A percentile compares a stretch with the other conserved stretches of the same genome.
Evolutionary conservation across 2,888 invertebrate species (phyloP).

Genomic region (Epinotia brunnichana): DNA sequence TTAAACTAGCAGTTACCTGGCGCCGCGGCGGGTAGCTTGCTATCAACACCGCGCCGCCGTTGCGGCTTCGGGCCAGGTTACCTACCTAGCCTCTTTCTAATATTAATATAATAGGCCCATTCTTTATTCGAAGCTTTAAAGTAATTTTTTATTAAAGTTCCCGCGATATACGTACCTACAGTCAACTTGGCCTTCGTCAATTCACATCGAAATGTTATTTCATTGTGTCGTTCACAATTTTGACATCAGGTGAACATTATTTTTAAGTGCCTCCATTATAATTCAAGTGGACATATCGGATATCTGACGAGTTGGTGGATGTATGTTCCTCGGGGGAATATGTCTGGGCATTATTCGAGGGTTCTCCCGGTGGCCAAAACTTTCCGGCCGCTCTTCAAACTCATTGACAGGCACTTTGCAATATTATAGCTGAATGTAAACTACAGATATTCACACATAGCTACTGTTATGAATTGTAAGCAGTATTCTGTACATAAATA

Average conservation of each 20-base stretch:
- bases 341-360: slow-evolving; percentile 61
- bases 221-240: too few species aligned
- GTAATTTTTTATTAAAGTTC: not conserved
- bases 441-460: slow-evolving; percentile 32
- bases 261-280: slow-evolving; percentile 7
- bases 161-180: not conserved
- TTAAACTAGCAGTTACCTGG: slow-evolving; percentile 41
- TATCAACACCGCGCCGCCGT: slow-evolving; percentile 34
- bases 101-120: slow-evolving; percentile 28
- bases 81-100: slow-evolving; percentile 25
- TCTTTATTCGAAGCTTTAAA: slow-evolving; percentile 7
- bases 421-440: slow-evolving; percentile 45
- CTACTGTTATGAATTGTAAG: slow-evolving; percentile 15
- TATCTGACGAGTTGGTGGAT: slow-evolving; percentile 50
- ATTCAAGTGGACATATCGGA: slow-evolving; percentile 50
- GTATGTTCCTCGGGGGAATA: slow-evolving; percentile 56
- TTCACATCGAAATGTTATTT: not conserved
- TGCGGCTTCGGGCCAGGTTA: not conserved
- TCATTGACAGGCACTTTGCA: slow-evolving; percentile 56
- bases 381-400: slow-evolving; percentile 65
- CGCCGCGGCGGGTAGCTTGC: slow-evolving; percentile 32
- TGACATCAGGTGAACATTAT: not conserved
- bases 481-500: not conserved
- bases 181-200: not conserved
- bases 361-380: slow-evolving; percentile 64